These are phyloP conservation scores for Triplophysa rosa DNA, from an alignment of 2,113 vertebrate species.

Conservation along the genomic window DNA sequence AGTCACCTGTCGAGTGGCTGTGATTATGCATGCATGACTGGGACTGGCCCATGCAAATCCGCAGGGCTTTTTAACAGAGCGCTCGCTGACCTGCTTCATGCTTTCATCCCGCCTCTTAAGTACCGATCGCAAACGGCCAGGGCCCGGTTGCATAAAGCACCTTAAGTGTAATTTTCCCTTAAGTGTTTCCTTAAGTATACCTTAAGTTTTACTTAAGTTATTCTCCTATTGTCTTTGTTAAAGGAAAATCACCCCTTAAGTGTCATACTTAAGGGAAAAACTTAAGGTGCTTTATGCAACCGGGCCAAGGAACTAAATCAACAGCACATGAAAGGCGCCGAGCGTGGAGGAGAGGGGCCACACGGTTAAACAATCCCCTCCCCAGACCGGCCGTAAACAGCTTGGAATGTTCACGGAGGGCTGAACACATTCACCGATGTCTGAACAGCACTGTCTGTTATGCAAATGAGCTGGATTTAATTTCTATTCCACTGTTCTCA, in stretches of 20 bases:
- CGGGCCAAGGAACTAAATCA: slow-evolving; percentile 39
- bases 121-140: slow-evolving; percentile 21
- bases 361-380: slow-evolving; percentile 33
- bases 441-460: slow-evolving; percentile 41
- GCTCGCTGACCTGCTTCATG: slow-evolving; percentile 34
- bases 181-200: too few species aligned
- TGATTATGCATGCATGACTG: slow-evolving; percentile 41
- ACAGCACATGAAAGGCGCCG: slow-evolving; percentile 32
- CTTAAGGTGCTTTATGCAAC: too few species aligned
- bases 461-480: slow-evolving; percentile 51
- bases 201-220: too few species aligned
- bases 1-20: slow-evolving; percentile 42
- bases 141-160: too few species aligned
- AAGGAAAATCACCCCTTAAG: too few species aligned
- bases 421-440: slow-evolving; percentile 36
- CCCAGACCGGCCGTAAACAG: slow-evolving; percentile 12
- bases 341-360: slow-evolving; percentile 9
- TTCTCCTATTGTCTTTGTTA: too few species aligned
- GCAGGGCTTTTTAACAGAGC: slow-evolving; percentile 18
- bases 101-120: slow-evolving; percentile 30
- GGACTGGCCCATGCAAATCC: slow-evolving; percentile 30
- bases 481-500: slow-evolving; percentile 45
- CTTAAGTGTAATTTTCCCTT: too few species aligned
- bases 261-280: too few species aligned
- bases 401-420: slow-evolving; percentile 43